Conservation (phyloP, 2,888 invertebrate genomes). For the Odontothrips loti region DNA sequence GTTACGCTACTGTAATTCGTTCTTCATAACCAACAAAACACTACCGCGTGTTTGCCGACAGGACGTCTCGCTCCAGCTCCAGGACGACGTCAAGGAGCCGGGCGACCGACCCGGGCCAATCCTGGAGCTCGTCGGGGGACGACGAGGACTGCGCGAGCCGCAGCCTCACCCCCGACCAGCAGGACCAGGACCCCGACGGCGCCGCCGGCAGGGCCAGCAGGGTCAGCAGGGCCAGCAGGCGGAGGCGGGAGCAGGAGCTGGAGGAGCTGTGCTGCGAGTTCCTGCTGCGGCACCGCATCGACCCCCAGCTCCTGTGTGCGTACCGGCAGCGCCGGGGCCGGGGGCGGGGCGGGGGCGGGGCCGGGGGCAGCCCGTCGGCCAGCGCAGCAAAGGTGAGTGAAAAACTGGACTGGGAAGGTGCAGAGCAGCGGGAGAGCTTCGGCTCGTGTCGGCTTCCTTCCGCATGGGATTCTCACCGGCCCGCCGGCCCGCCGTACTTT, state of each 20-base stretch:
- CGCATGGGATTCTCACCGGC: neutral
- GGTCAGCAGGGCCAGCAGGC: slow-evolving; percentile 1
- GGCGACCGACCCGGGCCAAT: neutral
- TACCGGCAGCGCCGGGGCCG: neutral
- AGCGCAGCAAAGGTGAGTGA: neutral
- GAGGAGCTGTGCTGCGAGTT: slow-evolving; percentile 30
- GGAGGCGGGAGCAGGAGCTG: neutral
- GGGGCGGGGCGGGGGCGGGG: too few species aligned
- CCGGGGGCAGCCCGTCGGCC: neutral
- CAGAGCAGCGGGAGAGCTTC: neutral
- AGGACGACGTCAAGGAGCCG: neutral
- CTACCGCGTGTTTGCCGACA: neutral
- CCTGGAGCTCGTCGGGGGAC: neutral
- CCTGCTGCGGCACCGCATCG: slow-evolving; percentile 29
- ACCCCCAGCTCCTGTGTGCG: slow-evolving; percentile 27
- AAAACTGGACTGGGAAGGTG: neutral
- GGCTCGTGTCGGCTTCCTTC: neutral
- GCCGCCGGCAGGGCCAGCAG: neutral
- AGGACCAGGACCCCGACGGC: neutral
- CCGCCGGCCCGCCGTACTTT: neutral
- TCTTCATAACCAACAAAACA: neutral
- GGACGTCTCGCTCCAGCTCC: slow-evolving; percentile 1
- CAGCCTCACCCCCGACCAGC: neutral
- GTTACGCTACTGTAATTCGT: neutral
- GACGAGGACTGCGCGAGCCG: too few species aligned